These are phyloP conservation scores for Pomacea maculata DNA, from an alignment of 1,140 invertebrate species.

Conservation along the genomic window DNA sequence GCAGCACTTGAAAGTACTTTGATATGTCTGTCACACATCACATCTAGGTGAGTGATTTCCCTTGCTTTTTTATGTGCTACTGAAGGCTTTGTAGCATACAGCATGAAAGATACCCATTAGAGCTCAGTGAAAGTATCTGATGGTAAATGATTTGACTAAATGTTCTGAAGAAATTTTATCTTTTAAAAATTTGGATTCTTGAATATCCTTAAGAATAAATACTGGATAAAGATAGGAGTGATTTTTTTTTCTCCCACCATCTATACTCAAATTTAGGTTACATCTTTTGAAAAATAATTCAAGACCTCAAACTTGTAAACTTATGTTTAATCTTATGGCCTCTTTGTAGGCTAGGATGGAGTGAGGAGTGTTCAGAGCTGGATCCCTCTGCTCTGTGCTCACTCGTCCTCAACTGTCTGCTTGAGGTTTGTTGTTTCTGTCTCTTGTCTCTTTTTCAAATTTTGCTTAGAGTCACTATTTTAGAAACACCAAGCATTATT, in stretches of 20 bases:
- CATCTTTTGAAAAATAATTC: too few relatives aligned
- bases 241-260: too few relatives aligned
- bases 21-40: slow-evolving; percentile 61
- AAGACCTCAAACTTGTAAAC: too few relatives aligned
- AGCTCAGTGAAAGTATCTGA: too few relatives aligned
- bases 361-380: slow-evolving; percentile 51
- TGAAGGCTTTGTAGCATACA: too few relatives aligned
- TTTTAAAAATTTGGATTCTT: too few relatives aligned
- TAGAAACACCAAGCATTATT: background rate
- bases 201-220: too few relatives aligned
- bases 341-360: slow-evolving; percentile 57
- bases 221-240: too few relatives aligned
- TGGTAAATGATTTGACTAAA: too few relatives aligned
- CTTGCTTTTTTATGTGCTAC: background rate
- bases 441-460: background rate
- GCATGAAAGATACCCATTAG: too few relatives aligned
- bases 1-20: slow-evolving; percentile 61
- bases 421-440: slow-evolving; percentile 45
- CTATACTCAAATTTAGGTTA: too few relatives aligned
- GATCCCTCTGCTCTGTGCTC: slow-evolving; percentile 47
- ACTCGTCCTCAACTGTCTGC: slow-evolving; percentile 53
- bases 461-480: background rate
- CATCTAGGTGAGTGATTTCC: slow-evolving; percentile 55
- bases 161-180: too few relatives aligned
- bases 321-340: background rate